Conservation (phyloP, 2,888 invertebrate species). For the Brachylomia viminalis region DNA sequence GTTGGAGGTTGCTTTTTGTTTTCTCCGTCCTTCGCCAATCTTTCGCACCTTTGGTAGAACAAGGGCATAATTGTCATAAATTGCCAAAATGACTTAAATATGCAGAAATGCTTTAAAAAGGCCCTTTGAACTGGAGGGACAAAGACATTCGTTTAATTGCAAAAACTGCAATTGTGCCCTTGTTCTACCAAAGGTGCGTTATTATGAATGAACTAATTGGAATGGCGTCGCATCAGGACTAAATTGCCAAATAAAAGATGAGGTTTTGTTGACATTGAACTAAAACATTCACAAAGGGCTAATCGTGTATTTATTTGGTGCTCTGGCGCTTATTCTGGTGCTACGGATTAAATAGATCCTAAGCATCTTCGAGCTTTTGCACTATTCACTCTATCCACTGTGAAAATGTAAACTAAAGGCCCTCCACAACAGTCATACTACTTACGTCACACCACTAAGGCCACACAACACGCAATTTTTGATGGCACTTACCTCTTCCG, state of each 20-base stretch:
- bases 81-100: no score
- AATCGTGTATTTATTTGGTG: not conserved
- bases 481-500: slow-evolving; percentile 76
- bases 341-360: not conserved
- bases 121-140: no score
- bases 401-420: not conserved
- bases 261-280: not conserved
- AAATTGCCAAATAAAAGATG: not conserved
- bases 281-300: not conserved
- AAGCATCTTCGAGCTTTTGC: not conserved
- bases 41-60: no score
- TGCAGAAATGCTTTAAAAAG: no score
- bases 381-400: no score
- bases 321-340: not conserved
- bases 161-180: no score
- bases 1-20: not conserved
- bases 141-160: no score
- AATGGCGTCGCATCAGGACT: not conserved
- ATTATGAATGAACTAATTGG: not conserved
- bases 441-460: slow-evolving; percentile 23
- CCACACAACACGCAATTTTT: not conserved
- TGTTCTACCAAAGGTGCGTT: no score
- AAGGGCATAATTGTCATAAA: no score
- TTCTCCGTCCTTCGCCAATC: not conserved
- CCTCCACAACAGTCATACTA: slow-evolving; percentile 2